phyloP scores from a whole-genome alignment of 2,113 vertebrate species.

The Mastomys coucha region DNA sequence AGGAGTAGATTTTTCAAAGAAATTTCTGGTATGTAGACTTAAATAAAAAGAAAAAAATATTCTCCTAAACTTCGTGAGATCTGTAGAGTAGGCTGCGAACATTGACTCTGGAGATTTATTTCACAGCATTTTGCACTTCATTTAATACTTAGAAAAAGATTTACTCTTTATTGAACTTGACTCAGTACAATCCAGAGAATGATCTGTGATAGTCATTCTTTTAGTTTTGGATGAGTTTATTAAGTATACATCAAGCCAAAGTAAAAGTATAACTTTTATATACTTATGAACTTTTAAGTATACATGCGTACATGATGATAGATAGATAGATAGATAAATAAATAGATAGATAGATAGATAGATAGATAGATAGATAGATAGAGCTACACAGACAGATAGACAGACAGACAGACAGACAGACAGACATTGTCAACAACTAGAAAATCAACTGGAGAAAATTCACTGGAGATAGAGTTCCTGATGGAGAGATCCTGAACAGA shows the following conservation, averaged over 20 bases:
- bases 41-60: background rate
- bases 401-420: background rate
- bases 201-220: background rate
- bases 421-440: background rate
- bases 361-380: background rate
- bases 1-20: slow-evolving; percentile 67
- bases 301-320: background rate
- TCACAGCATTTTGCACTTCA: background rate
- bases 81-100: background rate
- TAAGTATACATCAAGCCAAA: background rate
- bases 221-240: background rate
- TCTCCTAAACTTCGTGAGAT: background rate
- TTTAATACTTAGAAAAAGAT: slow-evolving; percentile 24
- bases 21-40: slow-evolving; percentile 7
- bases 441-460: background rate
- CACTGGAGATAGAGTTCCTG: background rate
- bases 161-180: background rate
- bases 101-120: background rate
- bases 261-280: background rate
- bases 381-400: background rate
- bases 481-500: background rate
- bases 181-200: background rate
- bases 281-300: no score
- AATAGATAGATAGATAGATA: background rate
- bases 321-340: background rate